These are phyloP conservation scores for Agrotis exclamationis DNA, from an alignment of 2,888 invertebrate species.

Conservation along the genomic window DNA sequence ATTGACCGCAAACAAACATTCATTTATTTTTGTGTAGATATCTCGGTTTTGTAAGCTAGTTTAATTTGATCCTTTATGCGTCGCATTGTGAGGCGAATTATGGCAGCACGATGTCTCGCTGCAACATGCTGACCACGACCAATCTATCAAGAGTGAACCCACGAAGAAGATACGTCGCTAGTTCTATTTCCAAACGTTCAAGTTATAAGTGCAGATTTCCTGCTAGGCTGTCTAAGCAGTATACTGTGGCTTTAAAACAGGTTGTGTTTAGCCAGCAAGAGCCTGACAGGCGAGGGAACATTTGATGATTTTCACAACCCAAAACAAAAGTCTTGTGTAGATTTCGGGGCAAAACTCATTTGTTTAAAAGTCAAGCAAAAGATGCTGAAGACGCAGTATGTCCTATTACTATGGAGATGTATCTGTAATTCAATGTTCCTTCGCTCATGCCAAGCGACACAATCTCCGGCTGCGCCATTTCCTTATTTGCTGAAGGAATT, in stretches of 20 bases:
- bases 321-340: too few relatives aligned
- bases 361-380: not conserved
- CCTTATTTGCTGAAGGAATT: constrained; percentile 29
- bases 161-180: not conserved
- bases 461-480: constrained; percentile 44
- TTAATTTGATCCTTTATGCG: not conserved
- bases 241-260: too few relatives aligned
- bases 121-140: too few relatives aligned
- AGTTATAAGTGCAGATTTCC: too few relatives aligned
- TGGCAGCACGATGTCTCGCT: too few relatives aligned
- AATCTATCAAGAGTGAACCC: too few relatives aligned
- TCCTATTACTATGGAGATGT: not conserved
- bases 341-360: too few relatives aligned
- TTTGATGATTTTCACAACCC: too few relatives aligned
- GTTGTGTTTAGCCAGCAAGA: too few relatives aligned
- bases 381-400: too few relatives aligned
- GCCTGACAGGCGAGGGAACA: too few relatives aligned
- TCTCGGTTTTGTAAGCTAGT: not conserved
- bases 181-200: not conserved
- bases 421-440: constrained; percentile 4
- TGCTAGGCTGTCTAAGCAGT: too few relatives aligned
- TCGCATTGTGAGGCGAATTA: not conserved
- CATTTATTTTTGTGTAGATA: not conserved
- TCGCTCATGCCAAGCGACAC: constrained; percentile 5
- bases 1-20: not conserved